Conservation (phyloP, 92 coral and sea anemone species). For the Porites rus region DNA sequence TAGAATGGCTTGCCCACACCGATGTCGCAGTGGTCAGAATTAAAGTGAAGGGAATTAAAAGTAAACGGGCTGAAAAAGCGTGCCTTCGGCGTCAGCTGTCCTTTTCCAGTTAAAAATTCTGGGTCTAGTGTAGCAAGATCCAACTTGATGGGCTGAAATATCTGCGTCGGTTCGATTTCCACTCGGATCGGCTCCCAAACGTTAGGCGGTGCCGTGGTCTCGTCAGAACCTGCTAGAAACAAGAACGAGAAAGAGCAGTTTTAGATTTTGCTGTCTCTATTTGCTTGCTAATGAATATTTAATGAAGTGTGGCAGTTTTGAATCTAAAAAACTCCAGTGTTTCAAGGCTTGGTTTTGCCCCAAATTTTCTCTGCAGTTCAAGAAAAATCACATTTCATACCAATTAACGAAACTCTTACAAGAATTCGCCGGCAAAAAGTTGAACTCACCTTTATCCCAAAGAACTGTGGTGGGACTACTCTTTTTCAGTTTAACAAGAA, state of each 20-base stretch:
- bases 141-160: conserved; percentile 88
- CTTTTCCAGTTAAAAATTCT: conserved; percentile 85
- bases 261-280: conserved; percentile 70
- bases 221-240: conserved; percentile 58
- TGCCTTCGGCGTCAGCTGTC: conserved; percentile 78
- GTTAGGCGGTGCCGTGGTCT: conserved; percentile 71
- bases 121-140: conserved; percentile 85
- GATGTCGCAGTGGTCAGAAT: conserved; percentile 61
- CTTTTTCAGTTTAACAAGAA: conserved; percentile 96
- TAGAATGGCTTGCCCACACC: conserved; percentile 32
- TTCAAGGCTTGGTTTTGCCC: conserved; percentile 45
- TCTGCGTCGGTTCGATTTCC: conserved; percentile 87
- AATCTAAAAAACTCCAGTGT: conserved; percentile 67
- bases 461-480: conserved; percentile 56
- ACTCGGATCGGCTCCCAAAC: conserved; percentile 93
- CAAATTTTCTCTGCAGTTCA: neutral
- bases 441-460: conserved; percentile 87
- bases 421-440: conserved; percentile 7
- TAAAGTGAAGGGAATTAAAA: conserved; percentile 76
- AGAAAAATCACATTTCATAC: neutral
- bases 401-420: neutral
- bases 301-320: conserved; percentile 81
- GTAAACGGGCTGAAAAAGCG: conserved; percentile 85
- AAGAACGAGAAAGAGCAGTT: conserved; percentile 57
- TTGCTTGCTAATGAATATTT: conserved; percentile 84